A percentile compares a stretch with the other conserved stretches of the same genome.
phyloP scores from a whole-genome alignment of 2,888 invertebrate genomes.

The Ametastegia equiseti region DNA sequence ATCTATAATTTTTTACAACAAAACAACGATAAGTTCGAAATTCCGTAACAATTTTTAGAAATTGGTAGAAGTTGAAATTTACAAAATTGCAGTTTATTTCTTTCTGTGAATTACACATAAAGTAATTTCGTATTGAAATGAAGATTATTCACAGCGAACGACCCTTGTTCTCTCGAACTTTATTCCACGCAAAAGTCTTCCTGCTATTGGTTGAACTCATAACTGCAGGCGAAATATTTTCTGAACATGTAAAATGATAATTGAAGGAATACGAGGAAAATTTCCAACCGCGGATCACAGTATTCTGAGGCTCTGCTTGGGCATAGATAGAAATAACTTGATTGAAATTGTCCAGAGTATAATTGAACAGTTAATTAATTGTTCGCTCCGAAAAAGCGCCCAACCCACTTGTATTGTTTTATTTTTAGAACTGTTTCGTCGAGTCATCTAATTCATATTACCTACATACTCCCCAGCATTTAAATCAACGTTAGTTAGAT shows the following conservation, averaged over 20 bases:
- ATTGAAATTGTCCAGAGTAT: background rate
- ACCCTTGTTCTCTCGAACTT: background rate
- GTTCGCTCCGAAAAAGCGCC: background rate
- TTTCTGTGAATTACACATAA: background rate
- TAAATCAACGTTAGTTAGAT: background rate
- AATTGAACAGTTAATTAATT: constrained; percentile 11
- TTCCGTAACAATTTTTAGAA: too few species aligned
- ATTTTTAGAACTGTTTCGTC: background rate
- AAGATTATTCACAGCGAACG: background rate
- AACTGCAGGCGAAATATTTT: background rate
- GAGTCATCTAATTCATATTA: constrained; percentile 29
- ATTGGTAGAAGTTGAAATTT: too few species aligned
- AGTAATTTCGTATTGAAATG: background rate
- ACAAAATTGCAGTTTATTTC: too few species aligned
- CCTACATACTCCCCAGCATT: background rate
- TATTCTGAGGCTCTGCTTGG: too few species aligned
- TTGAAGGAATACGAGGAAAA: background rate
- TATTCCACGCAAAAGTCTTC: background rate
- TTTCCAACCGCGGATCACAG: background rate
- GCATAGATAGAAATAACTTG: background rate
- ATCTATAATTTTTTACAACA: too few species aligned
- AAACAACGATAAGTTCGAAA: too few species aligned
- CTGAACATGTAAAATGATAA: background rate
- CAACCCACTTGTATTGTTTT: background rate
- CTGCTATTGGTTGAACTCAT: background rate